Evolutionary conservation across 2,113 vertebrate genomes (phyloP).

Genomic region (Anolis sagrei): DNA sequence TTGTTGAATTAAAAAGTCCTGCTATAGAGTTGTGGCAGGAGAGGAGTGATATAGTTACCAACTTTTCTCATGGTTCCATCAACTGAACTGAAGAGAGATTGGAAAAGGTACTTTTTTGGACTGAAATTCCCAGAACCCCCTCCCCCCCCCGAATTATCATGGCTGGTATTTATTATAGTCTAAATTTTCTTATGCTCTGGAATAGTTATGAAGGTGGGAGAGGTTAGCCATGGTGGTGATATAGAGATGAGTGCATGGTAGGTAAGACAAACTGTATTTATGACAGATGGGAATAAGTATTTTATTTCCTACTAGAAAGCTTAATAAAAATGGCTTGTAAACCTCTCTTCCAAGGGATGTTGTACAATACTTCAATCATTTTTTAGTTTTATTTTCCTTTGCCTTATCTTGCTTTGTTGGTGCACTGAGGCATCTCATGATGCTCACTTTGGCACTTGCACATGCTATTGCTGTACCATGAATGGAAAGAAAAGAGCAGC

Average conservation of each 20-base stretch:
- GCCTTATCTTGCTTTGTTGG: fast-evolving
- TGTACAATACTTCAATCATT: background rate
- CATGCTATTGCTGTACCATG: background rate
- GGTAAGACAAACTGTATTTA: background rate
- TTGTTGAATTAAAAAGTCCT: background rate
- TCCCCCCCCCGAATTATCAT: background rate
- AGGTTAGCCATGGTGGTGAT: background rate
- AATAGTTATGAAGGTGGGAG: background rate
- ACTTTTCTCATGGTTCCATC: background rate
- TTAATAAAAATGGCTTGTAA: background rate
- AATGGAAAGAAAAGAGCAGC: background rate
- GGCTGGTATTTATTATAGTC: background rate
- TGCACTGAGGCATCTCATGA: background rate
- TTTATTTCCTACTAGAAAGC: background rate
- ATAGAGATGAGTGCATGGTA: background rate
- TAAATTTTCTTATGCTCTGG: too few species aligned
- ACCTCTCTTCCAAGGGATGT: background rate
- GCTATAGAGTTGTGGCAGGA: background rate
- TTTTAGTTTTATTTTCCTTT: background rate
- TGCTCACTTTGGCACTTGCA: background rate
- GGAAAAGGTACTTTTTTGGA: background rate
- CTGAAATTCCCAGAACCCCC: background rate
- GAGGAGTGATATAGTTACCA: background rate
- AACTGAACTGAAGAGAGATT: background rate
- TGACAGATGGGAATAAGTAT: background rate